Evolutionary conservation across 2,113 vertebrate species (phyloP).

Genomic region (Gadus chalcogrammus): DNA sequence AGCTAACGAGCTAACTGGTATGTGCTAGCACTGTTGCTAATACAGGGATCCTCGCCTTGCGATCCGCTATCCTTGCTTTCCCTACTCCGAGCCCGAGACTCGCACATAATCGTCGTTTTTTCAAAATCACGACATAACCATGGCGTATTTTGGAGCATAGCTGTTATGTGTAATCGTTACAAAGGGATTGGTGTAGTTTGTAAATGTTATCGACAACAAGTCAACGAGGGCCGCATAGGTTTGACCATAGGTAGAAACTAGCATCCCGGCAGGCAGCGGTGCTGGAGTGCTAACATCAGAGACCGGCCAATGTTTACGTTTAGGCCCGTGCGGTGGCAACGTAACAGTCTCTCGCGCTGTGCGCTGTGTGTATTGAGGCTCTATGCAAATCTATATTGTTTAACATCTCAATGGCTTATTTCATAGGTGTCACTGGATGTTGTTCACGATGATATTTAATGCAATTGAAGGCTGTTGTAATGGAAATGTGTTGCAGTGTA

Average conservation of each 20-base stretch:
- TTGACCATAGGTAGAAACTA: slow-evolving; percentile 49
- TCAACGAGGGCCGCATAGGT: slow-evolving; percentile 48
- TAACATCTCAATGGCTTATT: no score
- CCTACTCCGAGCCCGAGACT: slow-evolving; percentile 17
- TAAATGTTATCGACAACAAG: slow-evolving; percentile 25
- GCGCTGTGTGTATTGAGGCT: no score
- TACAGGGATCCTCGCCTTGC: slow-evolving; percentile 22
- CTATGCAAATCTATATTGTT: no score
- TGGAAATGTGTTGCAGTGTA: no score
- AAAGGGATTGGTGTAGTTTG: background rate
- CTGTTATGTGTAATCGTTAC: background rate
- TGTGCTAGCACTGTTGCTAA: slow-evolving; percentile 39
- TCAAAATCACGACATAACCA: no score
- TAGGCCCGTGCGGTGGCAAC: slow-evolving; percentile 25
- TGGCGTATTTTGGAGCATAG: no score
- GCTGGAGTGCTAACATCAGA: slow-evolving; percentile 39
- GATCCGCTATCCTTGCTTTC: slow-evolving; percentile 58
- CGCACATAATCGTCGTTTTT: no score
- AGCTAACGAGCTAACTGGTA: slow-evolving; percentile 21
- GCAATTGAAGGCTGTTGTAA: no score
- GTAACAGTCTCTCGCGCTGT: background rate
- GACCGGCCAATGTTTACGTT: slow-evolving; percentile 37
- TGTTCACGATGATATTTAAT: no score
- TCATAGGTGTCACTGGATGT: no score
- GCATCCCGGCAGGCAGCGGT: slow-evolving; percentile 57